Base-by-base conservation (phyloP, 2,888 invertebrate genomes). In the Drosophila testacea region DNA sequence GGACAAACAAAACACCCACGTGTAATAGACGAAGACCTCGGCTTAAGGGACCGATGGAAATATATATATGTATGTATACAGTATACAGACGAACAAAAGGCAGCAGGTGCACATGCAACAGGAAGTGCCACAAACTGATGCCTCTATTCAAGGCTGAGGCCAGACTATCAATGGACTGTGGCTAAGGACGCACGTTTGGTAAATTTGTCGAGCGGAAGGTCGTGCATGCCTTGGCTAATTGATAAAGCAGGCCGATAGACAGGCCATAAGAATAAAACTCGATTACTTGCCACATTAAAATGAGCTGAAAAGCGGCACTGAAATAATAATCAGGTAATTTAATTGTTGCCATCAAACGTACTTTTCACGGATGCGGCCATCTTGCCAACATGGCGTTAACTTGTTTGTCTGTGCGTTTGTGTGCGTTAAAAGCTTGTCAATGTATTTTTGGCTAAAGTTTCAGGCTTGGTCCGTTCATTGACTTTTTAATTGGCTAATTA, bases 161-260 rank as follows among this genome's bases (percentile, higher is more conserved):
- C 27, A 47, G 28, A 11, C 48, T 44, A 51, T 55, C 59, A 16
- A 30, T 22, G 67, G n/a, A 41, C 46, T 47, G 56, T 22, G 54
- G 32, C 34, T 47, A 59, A 70, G 83, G 86, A 69, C 81, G 66
- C 79, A 78, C 75, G 79, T 69, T 69, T 75, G 63, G 54, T 47
- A 55, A 84, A 72, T 70, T 75, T 65, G 51, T 64, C 13, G 51
- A 66, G 57, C 74, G 46, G 77, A 72, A 84, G 84, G 84, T 69
- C 66, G 60, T 64, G 63, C 60, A 55, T 57, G 62, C 57, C 48
- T 28, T 52, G 64, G 42, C 63, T 86, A 81, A 81, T 86, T 86
- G 78, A 65, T 81, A 74, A 32, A 44, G 34, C 54, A 61, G 46
- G 44, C 44, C 27, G 27, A 44, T 27, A n/a, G 30, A n/a, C 22